Evolutionary conservation across 2,113 vertebrate species (phyloP), one percentile per base, ranked within the genome.

Genomic region (Alethe castanea): DNA sequence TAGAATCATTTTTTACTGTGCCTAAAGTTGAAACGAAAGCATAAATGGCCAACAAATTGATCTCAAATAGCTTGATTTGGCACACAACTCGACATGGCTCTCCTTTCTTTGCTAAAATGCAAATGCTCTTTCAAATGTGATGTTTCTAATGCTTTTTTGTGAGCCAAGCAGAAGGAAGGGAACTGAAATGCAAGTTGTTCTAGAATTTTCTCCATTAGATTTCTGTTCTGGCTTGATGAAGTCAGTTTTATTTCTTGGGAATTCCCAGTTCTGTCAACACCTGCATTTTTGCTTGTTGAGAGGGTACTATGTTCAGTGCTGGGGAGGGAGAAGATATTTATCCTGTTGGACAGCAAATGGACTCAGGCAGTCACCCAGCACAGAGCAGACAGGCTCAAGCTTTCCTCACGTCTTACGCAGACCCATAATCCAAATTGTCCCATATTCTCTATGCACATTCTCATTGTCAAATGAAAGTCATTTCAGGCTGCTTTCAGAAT

Each of bases 41-140:
- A 77, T 29, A 76, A 80, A 57, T 23, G 24, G 28, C 47, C 24
- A 44, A 40, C 24, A 71, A 38, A 40, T 24, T 56, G 12, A 57
- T 56, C 14, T 66, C n/a, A 74, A 88, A 48, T 36, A 48, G 16
- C 42, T 76, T 57, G 6, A 6, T 74, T 88, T 70, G 57, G 16
- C 25, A 44, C 15, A 28, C 14, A 86, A 4, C 31, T 70, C 1
- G 0, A 28, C 1, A 1, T 24, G 62, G 22, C 20, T 28, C 15
- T 48, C 25, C 14, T 50, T 67, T 7, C 25, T 50, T 36, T 72
- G 6, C 29, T 36, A 31, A 86, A 91, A 80, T 38, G 7, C 11
- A 11, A 25, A 25, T 67, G 14, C 5, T 48, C 31, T 76, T 72
- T 52, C 24, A 10, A 35, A 18, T 14, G 5, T 81, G 62, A 28